Conservation (phyloP, 2,888 invertebrate genomes). For the Anoplius nigerrimus region DNA sequence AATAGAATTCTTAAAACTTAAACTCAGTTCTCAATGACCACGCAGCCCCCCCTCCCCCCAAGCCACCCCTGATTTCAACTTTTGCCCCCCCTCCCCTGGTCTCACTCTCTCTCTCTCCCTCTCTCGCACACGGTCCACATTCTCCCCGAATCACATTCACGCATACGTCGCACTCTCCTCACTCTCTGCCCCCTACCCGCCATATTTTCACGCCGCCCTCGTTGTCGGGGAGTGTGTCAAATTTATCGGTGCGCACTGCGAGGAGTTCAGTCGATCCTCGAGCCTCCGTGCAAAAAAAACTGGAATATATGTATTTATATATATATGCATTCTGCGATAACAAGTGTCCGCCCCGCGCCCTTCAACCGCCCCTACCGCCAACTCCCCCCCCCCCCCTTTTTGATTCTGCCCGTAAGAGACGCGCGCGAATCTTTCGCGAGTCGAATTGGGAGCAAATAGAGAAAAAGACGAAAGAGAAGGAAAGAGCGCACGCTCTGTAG, state of each 20-base stretch:
- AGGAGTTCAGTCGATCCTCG: no score
- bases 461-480: no score
- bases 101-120: slow-evolving; percentile 16
- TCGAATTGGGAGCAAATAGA: no score
- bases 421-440: no score
- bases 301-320: background rate
- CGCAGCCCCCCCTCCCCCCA: slow-evolving; percentile 16
- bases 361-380: no score
- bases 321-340: slow-evolving; percentile 1
- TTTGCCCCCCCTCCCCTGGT: background rate
- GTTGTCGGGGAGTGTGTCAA: slow-evolving; percentile 35
- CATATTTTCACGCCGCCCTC: background rate
- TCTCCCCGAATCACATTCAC: background rate
- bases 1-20: slow-evolving; percentile 74
- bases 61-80: background rate
- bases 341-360: background rate
- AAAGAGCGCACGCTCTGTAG: no score
- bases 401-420: no score
- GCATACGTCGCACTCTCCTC: background rate
- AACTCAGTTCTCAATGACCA: slow-evolving; percentile 60
- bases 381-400: no score
- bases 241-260: no score
- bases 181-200: background rate
- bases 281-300: background rate
- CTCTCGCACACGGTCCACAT: slow-evolving; percentile 11